These are phyloP conservation scores for Ornithoptera priamus DNA, from an alignment of 2,888 invertebrate genomes.

Conservation along the genomic window DNA sequence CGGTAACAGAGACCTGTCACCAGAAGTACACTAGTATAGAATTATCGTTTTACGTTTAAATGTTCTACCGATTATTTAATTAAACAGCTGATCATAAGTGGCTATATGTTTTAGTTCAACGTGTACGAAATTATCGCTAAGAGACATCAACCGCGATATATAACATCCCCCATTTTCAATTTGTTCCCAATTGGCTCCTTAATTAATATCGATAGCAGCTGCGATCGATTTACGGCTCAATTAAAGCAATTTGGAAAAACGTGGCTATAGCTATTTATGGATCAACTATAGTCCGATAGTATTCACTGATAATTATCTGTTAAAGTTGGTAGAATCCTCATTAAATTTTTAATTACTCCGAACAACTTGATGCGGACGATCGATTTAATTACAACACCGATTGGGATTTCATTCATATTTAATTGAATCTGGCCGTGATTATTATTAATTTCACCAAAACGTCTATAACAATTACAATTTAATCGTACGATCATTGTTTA, in stretches of 20 bases:
- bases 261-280: slow-evolving; percentile 32
- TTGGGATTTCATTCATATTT: too few species aligned
- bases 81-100: too few species aligned
- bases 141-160: slow-evolving; percentile 43
- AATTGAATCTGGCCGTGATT: too few species aligned
- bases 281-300: slow-evolving; percentile 7
- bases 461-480: too few species aligned
- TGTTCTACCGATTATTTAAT: too few species aligned
- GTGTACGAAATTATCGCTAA: slow-evolving; percentile 38
- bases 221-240: slow-evolving; percentile 70
- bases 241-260: slow-evolving; percentile 53
- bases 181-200: slow-evolving; percentile 67
- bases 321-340: background rate
- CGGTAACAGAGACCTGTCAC: too few species aligned
- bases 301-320: slow-evolving; percentile 10
- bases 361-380: too few species aligned
- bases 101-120: slow-evolving; percentile 34
- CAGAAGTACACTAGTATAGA: too few species aligned
- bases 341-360: slow-evolving; percentile 15
- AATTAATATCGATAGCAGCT: slow-evolving; percentile 63
- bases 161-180: slow-evolving; percentile 58
- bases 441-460: too few species aligned
- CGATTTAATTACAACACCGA: too few species aligned
- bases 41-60: too few species aligned
- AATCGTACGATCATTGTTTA: too few species aligned